Conservation (phyloP, 2,797 vertebrate genomes). For the Falco rusticolus region DNA sequence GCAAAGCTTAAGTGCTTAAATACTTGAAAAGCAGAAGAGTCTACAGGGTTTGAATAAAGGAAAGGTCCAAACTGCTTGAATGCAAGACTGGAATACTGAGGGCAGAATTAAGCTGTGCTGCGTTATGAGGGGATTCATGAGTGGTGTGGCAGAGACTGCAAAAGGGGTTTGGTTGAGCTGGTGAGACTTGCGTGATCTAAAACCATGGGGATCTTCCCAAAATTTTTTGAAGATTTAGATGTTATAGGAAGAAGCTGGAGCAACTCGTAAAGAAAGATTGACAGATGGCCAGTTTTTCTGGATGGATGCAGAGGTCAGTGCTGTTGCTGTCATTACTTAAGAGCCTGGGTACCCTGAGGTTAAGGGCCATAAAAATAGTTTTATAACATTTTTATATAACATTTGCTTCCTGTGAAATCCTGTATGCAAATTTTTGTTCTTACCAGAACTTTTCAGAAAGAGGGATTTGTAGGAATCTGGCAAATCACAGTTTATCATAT, state of each 20-base stretch:
- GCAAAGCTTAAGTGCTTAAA: background rate
- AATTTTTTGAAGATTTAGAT: background rate
- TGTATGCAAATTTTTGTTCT: background rate
- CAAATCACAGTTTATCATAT: background rate
- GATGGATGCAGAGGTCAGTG: background rate
- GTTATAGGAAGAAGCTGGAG: background rate
- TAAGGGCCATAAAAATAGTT: background rate
- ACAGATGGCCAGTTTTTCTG: background rate
- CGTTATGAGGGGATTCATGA: background rate
- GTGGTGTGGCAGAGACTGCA: background rate
- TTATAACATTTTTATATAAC: background rate
- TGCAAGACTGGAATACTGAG: background rate
- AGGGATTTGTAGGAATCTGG: background rate
- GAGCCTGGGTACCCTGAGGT: background rate
- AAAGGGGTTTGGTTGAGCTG: background rate
- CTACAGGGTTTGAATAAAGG: background rate
- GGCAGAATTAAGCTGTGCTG: background rate
- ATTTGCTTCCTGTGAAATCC: background rate
- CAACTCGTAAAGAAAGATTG: background rate
- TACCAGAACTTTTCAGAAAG: background rate
- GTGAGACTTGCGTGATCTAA: background rate
- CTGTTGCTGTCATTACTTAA: background rate
- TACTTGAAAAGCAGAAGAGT: background rate
- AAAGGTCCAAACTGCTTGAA: background rate
- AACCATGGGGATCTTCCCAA: background rate